Evolutionary conservation across 2,888 invertebrate species (phyloP), one percentile per base, ranked within the genome.

Genomic region (Drosophila neutralis): DNA sequence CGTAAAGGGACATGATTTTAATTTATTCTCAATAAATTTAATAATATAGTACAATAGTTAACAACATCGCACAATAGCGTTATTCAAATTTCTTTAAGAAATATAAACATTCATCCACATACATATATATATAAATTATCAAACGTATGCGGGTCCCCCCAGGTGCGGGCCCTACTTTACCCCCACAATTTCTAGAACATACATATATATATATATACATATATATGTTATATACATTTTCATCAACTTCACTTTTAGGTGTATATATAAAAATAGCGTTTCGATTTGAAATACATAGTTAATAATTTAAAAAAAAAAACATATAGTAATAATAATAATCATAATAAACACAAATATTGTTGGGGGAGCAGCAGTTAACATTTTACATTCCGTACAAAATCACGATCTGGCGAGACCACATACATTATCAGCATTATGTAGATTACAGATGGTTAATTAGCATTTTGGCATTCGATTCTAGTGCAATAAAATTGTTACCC

Each of bases 21-120:
- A 82, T 90, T 90, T 89, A 87, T 84, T 84, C 91, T 77, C 74
- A 90, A 91, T 91, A 89, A 84, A 90, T 85, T 80, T 85, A 84
- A 89, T 90, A 87, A 85, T 89, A 91, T 87, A 89, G 84, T 86
- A 88, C 88, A 91, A 83, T 90, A 91, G 89, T 89, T 90, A 91
- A 87, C 91, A 91, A 91, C 92, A 89, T 91, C 91, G 92, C 92
- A 90, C 79, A 91, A 91, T 91, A 89, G 91, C 92, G 91, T 86
- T 91, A 92, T 91, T 91, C 90, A 90, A 91, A 91, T 91, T 91
- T 91, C 91, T 91, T 91, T 91, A 92, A 91, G 91, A 91, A 91
- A 91, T 92, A 92, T 91, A 89, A 91, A 90, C 89, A 83, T 90
- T 86, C 79, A 89, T 82, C 76, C 87, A 84, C 86, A 83, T 79